Percentiles rank a stretch among this genome's conserved stretches.
These are phyloP conservation scores for Zosterops borbonicus DNA, from an alignment of 2,113 vertebrate genomes.

Conservation along the genomic window DNA sequence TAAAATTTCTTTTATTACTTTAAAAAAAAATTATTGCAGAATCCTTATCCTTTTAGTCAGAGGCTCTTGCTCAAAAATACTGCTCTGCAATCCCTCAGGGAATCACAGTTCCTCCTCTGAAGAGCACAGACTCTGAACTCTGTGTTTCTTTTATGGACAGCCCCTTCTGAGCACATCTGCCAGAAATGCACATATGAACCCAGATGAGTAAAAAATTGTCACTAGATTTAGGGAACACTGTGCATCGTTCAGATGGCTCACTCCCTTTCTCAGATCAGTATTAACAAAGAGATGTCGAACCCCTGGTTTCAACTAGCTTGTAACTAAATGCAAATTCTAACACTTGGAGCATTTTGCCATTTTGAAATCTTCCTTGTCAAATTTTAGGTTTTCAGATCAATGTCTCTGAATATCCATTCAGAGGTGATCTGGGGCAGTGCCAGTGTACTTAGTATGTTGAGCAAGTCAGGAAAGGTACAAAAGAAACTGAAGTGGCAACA, in stretches of 20 bases:
- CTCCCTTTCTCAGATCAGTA: background rate
- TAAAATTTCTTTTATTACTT: slow-evolving; percentile 21
- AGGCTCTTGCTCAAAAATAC: background rate
- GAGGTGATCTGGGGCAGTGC: background rate
- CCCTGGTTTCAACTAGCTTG: background rate
- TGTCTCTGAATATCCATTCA: background rate
- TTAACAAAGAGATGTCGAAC: background rate
- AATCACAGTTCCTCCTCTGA: background rate
- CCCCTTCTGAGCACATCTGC: background rate
- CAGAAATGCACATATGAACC: background rate
- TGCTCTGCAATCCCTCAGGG: background rate
- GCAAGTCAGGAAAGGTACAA: background rate
- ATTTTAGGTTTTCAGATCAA: background rate
- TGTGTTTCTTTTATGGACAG: background rate
- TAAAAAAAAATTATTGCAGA: background rate
- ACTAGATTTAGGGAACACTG: background rate
- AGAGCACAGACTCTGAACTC: background rate
- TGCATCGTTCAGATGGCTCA: background rate
- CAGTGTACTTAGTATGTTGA: background rate
- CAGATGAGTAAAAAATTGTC: background rate
- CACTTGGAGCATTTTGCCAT: background rate
- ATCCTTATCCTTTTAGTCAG: background rate
- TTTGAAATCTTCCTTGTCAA: background rate
- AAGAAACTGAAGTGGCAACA: background rate
- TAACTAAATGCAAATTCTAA: background rate